Conservation (phyloP, 2,888 invertebrate species). For the Sarcophaga carnaria region DNA sequence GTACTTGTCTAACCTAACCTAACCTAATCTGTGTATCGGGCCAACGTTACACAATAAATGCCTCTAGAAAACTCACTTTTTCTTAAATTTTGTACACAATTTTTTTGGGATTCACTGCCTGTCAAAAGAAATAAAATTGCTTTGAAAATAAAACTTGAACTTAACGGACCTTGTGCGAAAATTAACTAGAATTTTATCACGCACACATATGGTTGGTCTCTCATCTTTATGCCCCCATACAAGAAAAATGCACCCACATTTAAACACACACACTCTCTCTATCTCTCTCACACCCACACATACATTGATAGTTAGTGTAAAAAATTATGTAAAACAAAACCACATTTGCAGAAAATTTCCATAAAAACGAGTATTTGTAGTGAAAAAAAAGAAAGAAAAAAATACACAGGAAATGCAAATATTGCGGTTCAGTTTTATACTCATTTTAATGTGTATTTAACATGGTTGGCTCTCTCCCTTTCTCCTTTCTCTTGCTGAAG, state of each 20-base stretch:
- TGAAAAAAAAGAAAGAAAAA: not conserved
- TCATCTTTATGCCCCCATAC: too few relatives aligned
- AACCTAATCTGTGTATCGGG: too few relatives aligned
- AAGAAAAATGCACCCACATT: too few relatives aligned
- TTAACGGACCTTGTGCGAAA: too few relatives aligned
- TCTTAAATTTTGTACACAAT: too few relatives aligned
- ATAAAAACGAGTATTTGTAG: slow-evolving; percentile 48
- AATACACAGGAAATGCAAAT: slow-evolving; percentile 55
- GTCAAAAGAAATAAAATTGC: too few relatives aligned
- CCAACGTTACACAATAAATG: too few relatives aligned
- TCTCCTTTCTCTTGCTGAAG: not conserved
- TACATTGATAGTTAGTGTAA: not conserved
- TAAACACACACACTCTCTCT: not conserved
- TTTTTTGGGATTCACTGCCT: too few relatives aligned
- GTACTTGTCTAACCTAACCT: too few relatives aligned
- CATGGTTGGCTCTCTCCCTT: not conserved
- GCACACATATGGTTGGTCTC: too few relatives aligned
- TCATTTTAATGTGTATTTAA: slow-evolving; percentile 21
- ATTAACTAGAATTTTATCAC: too few relatives aligned
- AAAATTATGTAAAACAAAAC: slow-evolving; percentile 4
- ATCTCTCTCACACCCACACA: not conserved
- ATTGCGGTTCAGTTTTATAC: slow-evolving; percentile 50
- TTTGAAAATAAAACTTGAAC: not conserved
- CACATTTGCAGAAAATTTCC: slow-evolving; percentile 57
- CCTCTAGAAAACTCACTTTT: too few relatives aligned